A percentile compares a stretch with the other conserved stretches of the same genome.
Evolutionary conservation across 2,797 vertebrate species (phyloP).

Genomic region (Gallinago nigripennis): DNA sequence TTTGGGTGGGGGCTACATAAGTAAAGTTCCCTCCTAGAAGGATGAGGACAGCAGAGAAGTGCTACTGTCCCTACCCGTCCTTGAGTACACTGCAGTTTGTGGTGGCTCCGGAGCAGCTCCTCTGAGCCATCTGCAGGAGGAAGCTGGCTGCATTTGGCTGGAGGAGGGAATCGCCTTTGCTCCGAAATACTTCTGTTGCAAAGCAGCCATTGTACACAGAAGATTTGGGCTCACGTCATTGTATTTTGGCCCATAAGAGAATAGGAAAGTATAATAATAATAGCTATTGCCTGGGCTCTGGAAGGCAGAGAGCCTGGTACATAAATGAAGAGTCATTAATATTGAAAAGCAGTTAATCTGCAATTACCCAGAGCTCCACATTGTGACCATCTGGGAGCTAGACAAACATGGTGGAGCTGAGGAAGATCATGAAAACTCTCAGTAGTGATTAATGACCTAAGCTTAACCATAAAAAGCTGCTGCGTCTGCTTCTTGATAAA

Average conservation of each 20-base stretch:
- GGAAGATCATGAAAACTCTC: constrained; percentile 3
- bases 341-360: constrained; percentile 42
- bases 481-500: neutral
- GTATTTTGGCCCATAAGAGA: neutral
- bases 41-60: neutral
- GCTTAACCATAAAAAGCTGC: constrained; percentile 18
- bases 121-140: neutral
- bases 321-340: constrained; percentile 37
- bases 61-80: neutral
- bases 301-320: neutral
- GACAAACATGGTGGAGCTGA: constrained; percentile 7
- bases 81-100: neutral
- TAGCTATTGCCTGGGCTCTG: neutral
- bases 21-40: neutral
- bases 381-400: neutral
- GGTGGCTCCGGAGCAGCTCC: neutral
- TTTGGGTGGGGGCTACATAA: accelerated
- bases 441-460: constrained; percentile 32
- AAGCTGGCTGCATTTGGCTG: neutral
- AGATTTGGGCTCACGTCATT: neutral
- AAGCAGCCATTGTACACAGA: neutral
- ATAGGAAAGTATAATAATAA: neutral
- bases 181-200: neutral
- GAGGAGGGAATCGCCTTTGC: neutral
- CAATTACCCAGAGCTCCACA: neutral